A percentile compares a stretch with the other conserved stretches of the same genome.
Conservation (phyloP, 2,797 vertebrate genomes). For the Sebastes kiyomatsui region DNA sequence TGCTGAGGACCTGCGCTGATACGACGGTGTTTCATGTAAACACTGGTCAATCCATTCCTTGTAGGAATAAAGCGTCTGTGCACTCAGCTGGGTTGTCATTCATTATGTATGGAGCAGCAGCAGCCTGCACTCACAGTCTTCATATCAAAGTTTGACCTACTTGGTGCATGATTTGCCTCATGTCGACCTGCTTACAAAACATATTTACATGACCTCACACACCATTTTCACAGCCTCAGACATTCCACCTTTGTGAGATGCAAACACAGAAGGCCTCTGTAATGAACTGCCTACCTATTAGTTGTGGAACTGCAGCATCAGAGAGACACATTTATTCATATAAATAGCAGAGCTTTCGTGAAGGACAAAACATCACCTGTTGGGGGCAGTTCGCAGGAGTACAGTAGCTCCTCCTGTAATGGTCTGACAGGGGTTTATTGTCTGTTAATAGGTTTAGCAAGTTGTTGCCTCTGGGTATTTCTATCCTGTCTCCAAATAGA, state of each 20-base stretch:
- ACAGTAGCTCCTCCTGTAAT: constrained; percentile 10
- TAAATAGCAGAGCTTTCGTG: not conserved
- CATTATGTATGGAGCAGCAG: constrained; percentile 54
- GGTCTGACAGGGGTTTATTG: constrained; percentile 61
- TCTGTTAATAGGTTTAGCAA: constrained; percentile 69
- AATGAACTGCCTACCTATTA: not conserved
- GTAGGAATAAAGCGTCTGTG: constrained; percentile 9
- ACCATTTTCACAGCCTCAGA: not conserved
- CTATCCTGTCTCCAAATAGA: constrained; percentile 73
- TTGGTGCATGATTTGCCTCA: constrained; percentile 28
- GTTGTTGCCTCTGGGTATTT: constrained; percentile 68
- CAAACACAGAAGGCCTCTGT: not conserved
- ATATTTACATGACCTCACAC: not conserved
- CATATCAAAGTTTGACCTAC: constrained; percentile 39
- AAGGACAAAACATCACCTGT: not conserved
- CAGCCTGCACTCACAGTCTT: not conserved
- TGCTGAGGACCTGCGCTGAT: constrained; percentile 23
- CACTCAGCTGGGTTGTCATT: constrained; percentile 20
- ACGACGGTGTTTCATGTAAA: constrained; percentile 45
- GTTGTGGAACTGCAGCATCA: not conserved
- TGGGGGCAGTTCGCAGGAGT: not conserved
- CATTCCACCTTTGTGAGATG: not conserved
- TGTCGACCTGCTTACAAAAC: constrained; percentile 3
- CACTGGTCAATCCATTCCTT: constrained; percentile 19
- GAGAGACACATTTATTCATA: not conserved